These are phyloP conservation scores for Salticus scenicus DNA, from an alignment of 2,888 invertebrate genomes.

Conservation along the genomic window DNA sequence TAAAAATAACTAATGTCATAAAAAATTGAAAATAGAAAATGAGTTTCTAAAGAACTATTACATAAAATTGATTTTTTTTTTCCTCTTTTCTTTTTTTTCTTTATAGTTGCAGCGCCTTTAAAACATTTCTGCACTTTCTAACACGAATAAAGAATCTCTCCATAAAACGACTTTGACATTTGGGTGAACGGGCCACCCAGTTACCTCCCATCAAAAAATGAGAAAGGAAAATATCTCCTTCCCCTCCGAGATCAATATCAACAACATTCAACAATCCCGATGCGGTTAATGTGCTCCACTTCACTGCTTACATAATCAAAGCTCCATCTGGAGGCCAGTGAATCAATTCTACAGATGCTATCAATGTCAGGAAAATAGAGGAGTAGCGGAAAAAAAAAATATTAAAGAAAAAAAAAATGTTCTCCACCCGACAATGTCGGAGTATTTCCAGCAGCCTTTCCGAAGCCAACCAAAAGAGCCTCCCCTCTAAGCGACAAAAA, in stretches of 20 bases:
- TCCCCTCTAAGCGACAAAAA: background rate
- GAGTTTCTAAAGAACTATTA: no score
- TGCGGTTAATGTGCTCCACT: conserved; percentile 24
- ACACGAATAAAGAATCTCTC: no score
- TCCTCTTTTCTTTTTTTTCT: no score
- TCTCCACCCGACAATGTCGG: background rate
- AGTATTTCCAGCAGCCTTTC: no score
- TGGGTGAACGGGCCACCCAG: background rate
- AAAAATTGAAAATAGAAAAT: no score
- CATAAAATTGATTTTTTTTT: no score
- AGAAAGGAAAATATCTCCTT: background rate
- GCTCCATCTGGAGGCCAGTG: conserved; percentile 54
- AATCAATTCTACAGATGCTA: conserved; percentile 52
- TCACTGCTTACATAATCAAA: conserved; percentile 43
- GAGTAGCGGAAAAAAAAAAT: conserved; percentile 5
- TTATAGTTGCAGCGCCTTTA: no score
- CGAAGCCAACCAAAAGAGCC: background rate
- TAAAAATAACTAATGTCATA: no score
- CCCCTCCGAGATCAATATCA: conserved; percentile 21
- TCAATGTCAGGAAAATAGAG: conserved; percentile 46
- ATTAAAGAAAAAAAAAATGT: no score
- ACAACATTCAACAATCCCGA: conserved; percentile 25
- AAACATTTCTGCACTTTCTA: no score
- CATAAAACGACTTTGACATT: background rate
- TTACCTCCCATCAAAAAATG: background rate